These are phyloP conservation scores for Xiphydria camelus DNA, from an alignment of 2,888 invertebrate genomes.

Conservation along the genomic window DNA sequence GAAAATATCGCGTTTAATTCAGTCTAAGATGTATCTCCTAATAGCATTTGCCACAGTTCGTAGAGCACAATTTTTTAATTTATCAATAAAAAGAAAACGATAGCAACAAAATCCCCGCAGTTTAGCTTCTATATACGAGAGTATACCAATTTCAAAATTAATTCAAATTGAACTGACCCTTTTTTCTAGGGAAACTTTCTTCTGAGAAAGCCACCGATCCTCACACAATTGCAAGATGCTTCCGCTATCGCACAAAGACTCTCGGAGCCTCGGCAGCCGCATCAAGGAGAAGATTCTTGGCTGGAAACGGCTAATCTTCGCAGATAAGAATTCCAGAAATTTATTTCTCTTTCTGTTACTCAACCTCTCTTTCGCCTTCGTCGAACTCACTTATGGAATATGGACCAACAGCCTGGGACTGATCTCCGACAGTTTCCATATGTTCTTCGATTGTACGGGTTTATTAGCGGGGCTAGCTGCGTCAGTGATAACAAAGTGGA, in stretches of 20 bases:
- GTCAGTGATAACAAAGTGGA: slow-evolving; percentile 95
- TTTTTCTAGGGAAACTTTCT: no score
- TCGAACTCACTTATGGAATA: slow-evolving; percentile 91
- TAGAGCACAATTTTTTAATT: no score
- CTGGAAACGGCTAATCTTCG: slow-evolving; percentile 84
- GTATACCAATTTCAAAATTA: no score
- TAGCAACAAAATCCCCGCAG: no score
- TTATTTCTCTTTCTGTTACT: slow-evolving; percentile 89
- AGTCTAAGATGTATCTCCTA: no score
- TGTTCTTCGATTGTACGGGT: slow-evolving; percentile 99
- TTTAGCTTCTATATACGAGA: no score
- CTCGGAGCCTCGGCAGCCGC: slow-evolving; percentile 65
- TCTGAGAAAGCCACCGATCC: slow-evolving; percentile 3
- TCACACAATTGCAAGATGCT: slow-evolving; percentile 64
- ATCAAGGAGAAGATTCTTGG: slow-evolving; percentile 75
- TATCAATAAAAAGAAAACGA: no score
- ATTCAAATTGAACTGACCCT: no score
- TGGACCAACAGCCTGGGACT: slow-evolving; percentile 89
- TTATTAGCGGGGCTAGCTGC: slow-evolving; percentile 91
- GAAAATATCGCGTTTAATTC: no score
- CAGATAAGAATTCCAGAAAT: slow-evolving; percentile 92
- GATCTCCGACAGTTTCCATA: slow-evolving; percentile 98
- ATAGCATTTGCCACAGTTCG: no score
- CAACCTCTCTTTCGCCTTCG: slow-evolving; percentile 95
- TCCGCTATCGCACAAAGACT: slow-evolving; percentile 76